phyloP scores from a whole-genome alignment of 2,797 vertebrate genomes.

The Melanogrammus aeglefinus region DNA sequence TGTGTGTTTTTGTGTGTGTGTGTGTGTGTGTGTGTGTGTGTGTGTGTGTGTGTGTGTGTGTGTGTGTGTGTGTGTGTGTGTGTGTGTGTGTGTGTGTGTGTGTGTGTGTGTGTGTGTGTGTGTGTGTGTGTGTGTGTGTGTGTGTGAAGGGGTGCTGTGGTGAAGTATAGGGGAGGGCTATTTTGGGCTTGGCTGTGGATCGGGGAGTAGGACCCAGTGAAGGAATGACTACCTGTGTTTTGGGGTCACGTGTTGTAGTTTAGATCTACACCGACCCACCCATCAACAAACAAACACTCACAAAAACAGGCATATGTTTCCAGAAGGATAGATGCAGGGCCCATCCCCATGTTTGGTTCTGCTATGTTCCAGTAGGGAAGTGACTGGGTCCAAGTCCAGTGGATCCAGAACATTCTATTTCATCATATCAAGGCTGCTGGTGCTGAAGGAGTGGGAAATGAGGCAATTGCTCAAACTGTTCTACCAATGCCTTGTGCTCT shows the following conservation, averaged over 20 bases:
- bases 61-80: too few relatives aligned
- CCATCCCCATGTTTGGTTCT: neutral
- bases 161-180: neutral
- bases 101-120: too few relatives aligned
- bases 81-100: too few relatives aligned
- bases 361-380: neutral
- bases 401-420: neutral
- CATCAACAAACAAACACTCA: neutral
- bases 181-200: neutral
- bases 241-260: neutral
- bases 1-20: conserved; percentile 1
- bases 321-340: neutral
- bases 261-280: neutral
- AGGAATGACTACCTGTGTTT: neutral
- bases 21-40: too few relatives aligned
- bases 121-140: too few relatives aligned
- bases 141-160: neutral
- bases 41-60: too few relatives aligned
- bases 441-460: too few relatives aligned
- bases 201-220: neutral
- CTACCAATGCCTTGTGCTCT: neutral
- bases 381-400: neutral
- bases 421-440: neutral
- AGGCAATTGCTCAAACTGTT: neutral
- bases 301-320: neutral